Conservation (phyloP, 1,140 invertebrate genomes). For the Onthophagus taurus region DNA sequence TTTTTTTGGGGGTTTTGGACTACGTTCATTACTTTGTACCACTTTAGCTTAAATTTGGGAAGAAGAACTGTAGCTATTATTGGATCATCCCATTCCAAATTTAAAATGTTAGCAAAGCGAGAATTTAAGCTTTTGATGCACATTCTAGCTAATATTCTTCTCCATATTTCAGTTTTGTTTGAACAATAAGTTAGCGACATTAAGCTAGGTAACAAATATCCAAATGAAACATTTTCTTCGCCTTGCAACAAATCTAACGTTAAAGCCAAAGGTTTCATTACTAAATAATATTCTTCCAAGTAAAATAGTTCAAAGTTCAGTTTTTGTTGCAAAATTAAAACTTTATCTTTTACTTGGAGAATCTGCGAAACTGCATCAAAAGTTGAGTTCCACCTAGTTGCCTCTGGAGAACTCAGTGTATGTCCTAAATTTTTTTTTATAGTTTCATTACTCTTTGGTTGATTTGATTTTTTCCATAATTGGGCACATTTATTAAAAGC, state of each 20-base stretch:
- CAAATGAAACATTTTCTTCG: neutral
- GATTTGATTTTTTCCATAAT: neutral
- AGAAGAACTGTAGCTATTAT: neutral
- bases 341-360: constrained; percentile 1
- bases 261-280: neutral
- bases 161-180: neutral
- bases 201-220: neutral
- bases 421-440: neutral
- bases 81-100: neutral
- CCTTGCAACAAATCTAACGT: neutral
- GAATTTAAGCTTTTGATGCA: neutral
- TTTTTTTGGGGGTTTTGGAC: too few relatives aligned
- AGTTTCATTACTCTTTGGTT: neutral
- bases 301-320: constrained; percentile 1
- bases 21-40: neutral
- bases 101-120: neutral
- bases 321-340: neutral
- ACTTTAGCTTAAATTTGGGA: neutral
- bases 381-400: neutral
- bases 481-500: neutral
- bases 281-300: constrained; percentile 3
- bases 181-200: neutral
- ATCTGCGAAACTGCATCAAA: neutral
- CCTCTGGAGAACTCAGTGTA: neutral
- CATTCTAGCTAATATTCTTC: neutral